phyloP scores from a whole-genome alignment of 1,140 invertebrate genomes.

The Drosophila santomea region DNA sequence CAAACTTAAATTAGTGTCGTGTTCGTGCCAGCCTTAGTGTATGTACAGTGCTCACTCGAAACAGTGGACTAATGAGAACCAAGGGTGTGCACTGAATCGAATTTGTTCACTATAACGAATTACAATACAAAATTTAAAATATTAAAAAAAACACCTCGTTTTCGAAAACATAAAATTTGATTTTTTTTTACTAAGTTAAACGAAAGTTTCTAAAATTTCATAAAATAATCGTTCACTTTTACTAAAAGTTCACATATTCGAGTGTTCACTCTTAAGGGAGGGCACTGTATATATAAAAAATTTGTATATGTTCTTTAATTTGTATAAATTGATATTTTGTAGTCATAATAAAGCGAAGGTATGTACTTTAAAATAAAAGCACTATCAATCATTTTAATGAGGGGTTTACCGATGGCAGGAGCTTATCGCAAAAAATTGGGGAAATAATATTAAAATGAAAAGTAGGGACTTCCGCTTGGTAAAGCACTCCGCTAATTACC shows the following conservation, averaged over 20 bases:
- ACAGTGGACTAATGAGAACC: conserved; percentile 3
- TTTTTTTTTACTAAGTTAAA: conserved; percentile 8
- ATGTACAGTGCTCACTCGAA: conserved; percentile 37
- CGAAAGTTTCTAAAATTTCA: background rate
- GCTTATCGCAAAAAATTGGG: background rate
- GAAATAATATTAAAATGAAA: background rate
- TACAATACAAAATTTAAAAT: conserved; percentile 1
- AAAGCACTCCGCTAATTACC: background rate
- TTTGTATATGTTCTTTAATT: conserved; percentile 80
- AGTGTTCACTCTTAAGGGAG: conserved; percentile 13
- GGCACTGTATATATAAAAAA: conserved; percentile 58
- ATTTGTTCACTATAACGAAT: conserved; percentile 16
- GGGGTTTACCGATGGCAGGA: conserved; percentile 6
- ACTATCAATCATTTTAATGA: conserved; percentile 17
- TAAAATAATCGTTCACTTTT: conserved; percentile 5
- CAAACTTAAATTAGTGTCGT: conserved; percentile 56
- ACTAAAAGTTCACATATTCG: conserved; percentile 9
- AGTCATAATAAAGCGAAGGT: conserved; percentile 71
- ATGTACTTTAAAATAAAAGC: conserved; percentile 63
- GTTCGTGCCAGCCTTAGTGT: conserved; percentile 65
- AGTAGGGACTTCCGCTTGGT: background rate
- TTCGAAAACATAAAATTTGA: background rate
- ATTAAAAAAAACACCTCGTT: background rate
- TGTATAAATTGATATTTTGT: conserved; percentile 77
- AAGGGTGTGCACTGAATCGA: conserved; percentile 13